Evolutionary conservation across 2,113 vertebrate species (phyloP).

Genomic region (Rhabdornis inornatus): DNA sequence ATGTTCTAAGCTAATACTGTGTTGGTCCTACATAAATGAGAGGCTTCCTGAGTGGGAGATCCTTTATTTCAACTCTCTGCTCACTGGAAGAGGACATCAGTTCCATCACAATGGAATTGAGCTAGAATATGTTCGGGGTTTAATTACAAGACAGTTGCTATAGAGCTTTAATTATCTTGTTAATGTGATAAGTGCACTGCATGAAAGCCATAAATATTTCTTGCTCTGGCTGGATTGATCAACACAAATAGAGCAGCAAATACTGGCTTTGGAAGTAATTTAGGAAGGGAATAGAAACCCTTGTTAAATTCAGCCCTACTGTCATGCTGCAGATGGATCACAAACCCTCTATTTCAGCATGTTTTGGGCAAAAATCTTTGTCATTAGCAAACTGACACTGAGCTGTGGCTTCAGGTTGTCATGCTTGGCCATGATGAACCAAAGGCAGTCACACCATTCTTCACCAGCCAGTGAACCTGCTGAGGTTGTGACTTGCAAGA

Average conservation of each 20-base stretch:
- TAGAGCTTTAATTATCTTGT: neutral
- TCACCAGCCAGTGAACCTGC: neutral
- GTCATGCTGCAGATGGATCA: neutral
- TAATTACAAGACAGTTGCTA: neutral
- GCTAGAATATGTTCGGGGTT: neutral
- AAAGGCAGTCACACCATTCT: neutral
- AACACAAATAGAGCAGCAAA: neutral
- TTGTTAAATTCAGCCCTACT: neutral
- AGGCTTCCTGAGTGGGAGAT: neutral
- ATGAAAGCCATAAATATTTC: neutral
- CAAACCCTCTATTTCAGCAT: neutral
- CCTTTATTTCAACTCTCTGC: neutral
- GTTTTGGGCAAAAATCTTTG: neutral
- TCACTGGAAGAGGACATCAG: neutral
- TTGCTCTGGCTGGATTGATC: neutral
- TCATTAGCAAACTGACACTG: neutral
- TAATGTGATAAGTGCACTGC: neutral
- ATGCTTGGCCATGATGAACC: neutral
- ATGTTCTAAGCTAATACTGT: neutral
- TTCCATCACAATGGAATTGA: neutral
- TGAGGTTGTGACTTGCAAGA: neutral
- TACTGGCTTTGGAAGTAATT: neutral
- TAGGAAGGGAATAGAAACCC: neutral
- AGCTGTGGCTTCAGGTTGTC: neutral
- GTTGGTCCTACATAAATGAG: neutral